Base-by-base conservation (phyloP, 2,113 vertebrate genomes). In the Sprattus sprattus region DNA sequence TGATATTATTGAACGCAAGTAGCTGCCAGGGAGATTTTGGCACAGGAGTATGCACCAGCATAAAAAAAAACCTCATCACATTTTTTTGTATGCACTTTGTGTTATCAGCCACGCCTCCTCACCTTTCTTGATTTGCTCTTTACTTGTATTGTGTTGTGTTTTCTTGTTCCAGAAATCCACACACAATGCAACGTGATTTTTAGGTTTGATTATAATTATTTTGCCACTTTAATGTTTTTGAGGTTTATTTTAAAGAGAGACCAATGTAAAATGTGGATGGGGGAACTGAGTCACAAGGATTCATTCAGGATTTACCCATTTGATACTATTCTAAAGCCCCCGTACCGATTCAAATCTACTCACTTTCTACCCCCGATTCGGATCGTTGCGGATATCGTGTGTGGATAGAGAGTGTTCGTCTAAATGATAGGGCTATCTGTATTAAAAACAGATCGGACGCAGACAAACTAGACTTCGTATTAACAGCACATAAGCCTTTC, bases 1-100 rank as follows among this genome's bases (percentile, higher is more conserved):
- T 44, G 71, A 78, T 78, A 44, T 78, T 78, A 78, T 78, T 78
- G 71, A 78, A 39, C 25, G 28, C 32, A 78, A 39, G 71, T 78
- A 78, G 28, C 71, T 78, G 71, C 25, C 32, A 78, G 32, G 71
- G 13, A 32, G 71, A 15, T 78, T 78, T 78, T 39, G 71, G 71
- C 71, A 78, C 3, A 32, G 3, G 13, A 15, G 71, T 32, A 78
- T 15, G 71, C 32, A 78, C 71, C 13, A 13, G 71, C 71, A 78
- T 78, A 78, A 5, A 78, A 11, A 11, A 75, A 78, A 39, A 0
- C 28, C 11, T 32, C 71, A 39, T 78, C 28, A 39, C 15, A 78
- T 78, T 78, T 39, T 39, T 44, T 18, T 28, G 71, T 13, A 78
- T 78, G 71, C 15, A 11, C 71, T 78, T 39, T 32, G 71, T 13